Percentiles rank a stretch among this genome's conserved stretches.
These are phyloP conservation scores for Lathronympha strigana DNA, from an alignment of 2,888 invertebrate genomes.

Conservation along the genomic window DNA sequence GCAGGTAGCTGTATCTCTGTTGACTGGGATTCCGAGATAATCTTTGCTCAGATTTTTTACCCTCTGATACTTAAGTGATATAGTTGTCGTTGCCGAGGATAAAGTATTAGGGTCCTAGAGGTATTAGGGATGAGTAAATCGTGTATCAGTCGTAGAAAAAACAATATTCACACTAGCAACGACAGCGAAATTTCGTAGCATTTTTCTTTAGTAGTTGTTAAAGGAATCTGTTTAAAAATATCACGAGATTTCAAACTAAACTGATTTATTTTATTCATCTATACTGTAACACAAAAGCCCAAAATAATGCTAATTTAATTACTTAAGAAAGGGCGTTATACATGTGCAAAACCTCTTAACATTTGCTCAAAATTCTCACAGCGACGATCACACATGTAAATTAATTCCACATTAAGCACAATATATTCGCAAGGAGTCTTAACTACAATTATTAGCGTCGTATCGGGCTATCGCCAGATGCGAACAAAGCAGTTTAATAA, in stretches of 20 bases:
- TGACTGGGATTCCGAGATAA: constrained; percentile 62
- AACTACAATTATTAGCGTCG: constrained; percentile 38
- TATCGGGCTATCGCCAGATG: constrained; percentile 32
- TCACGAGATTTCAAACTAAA: too few species aligned
- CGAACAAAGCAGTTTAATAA: constrained; percentile 41
- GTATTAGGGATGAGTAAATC: neutral
- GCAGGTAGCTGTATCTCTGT: constrained; percentile 64
- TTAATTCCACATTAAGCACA: constrained; percentile 25
- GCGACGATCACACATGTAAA: constrained; percentile 18
- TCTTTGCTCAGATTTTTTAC: constrained; percentile 52
- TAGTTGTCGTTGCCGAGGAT: constrained; percentile 22
- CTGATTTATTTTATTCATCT: too few species aligned
- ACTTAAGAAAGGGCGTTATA: neutral
- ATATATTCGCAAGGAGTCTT: constrained; percentile 21
- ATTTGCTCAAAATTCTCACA: neutral
- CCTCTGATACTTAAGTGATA: constrained; percentile 23
- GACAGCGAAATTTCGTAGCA: neutral
- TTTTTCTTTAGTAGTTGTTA: neutral
- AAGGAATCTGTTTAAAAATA: too few species aligned
- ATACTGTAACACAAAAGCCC: neutral
- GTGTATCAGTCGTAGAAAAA: neutral
- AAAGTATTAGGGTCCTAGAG: constrained; percentile 6
- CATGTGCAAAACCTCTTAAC: neutral
- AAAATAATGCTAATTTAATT: neutral
- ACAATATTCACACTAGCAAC: neutral